A percentile compares a stretch with the other conserved stretches of the same genome.
Conservation (phyloP, 2,113 vertebrate species). For the Archilochus colubris region DNA sequence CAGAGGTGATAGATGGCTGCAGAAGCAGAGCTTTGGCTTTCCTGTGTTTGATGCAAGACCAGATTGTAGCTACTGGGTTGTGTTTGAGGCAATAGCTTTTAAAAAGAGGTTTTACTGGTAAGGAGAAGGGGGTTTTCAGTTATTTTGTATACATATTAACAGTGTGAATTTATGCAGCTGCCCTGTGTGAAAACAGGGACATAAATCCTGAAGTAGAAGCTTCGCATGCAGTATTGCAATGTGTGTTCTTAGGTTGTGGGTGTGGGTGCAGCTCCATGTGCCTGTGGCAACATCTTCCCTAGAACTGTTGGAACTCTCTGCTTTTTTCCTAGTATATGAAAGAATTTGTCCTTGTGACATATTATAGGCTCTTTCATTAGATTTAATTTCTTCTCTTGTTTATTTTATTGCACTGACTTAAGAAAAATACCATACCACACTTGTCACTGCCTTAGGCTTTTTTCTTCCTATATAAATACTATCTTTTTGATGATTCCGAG, state of each 20-base stretch:
- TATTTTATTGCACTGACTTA: slow-evolving; percentile 27
- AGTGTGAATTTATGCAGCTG: neutral
- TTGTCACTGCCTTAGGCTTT: slow-evolving; percentile 26
- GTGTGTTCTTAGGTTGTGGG: too few species aligned
- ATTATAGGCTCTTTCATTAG: slow-evolving; percentile 14
- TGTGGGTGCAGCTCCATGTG: neutral
- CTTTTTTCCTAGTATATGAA: neutral
- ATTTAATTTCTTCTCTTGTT: slow-evolving; percentile 50
- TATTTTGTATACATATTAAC: neutral
- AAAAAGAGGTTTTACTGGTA: neutral
- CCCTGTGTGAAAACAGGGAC: neutral
- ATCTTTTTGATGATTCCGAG: slow-evolving; percentile 43
- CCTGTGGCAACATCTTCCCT: neutral
- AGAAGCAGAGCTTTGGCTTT: neutral
- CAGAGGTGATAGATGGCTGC: neutral
- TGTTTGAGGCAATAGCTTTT: accelerated
- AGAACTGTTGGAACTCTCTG: neutral
- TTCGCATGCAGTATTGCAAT: neutral
- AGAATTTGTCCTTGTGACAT: neutral
- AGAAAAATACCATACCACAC: neutral
- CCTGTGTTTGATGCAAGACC: accelerated
- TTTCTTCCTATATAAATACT: slow-evolving; percentile 20
- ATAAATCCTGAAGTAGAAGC: neutral
- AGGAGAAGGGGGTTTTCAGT: accelerated
- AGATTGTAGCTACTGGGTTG: neutral